Percentiles rank a stretch among this genome's conserved stretches.
Conservation (phyloP, 2,797 vertebrate species). For the Molossus molossus region DNA sequence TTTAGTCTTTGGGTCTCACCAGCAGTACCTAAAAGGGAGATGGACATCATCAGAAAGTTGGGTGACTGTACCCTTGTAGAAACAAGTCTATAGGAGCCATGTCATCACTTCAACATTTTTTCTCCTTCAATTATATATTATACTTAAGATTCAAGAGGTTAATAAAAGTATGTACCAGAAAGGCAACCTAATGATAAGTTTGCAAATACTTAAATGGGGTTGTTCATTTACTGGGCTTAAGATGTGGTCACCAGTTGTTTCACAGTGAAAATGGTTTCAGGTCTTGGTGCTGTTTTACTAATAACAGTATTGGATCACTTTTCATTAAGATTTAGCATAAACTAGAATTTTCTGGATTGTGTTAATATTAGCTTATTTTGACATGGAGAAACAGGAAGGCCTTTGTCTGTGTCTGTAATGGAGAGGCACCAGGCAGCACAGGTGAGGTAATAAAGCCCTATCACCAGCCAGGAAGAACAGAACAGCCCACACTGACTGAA, state of each 20-base stretch:
- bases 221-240: neutral
- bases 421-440: neutral
- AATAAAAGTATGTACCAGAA: neutral
- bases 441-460: neutral
- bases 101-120: neutral
- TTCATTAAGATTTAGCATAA: neutral
- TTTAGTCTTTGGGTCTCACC: neutral
- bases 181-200: neutral
- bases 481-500: neutral
- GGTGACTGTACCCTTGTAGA: neutral
- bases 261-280: conserved; percentile 16
- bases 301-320: neutral
- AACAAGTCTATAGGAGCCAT: neutral
- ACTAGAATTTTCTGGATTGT: neutral
- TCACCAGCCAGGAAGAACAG: neutral
- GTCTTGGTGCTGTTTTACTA: neutral
- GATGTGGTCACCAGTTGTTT: neutral
- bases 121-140: neutral
- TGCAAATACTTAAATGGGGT: no score
- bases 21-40: conserved; percentile 45
- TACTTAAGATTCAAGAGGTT: neutral
- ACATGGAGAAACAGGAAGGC: neutral
- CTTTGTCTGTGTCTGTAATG: neutral
- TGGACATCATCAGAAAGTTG: neutral
- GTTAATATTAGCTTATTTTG: neutral